Evolutionary conservation across 2,888 invertebrate genomes (phyloP).

Genomic region (Cantharis rustica): DNA sequence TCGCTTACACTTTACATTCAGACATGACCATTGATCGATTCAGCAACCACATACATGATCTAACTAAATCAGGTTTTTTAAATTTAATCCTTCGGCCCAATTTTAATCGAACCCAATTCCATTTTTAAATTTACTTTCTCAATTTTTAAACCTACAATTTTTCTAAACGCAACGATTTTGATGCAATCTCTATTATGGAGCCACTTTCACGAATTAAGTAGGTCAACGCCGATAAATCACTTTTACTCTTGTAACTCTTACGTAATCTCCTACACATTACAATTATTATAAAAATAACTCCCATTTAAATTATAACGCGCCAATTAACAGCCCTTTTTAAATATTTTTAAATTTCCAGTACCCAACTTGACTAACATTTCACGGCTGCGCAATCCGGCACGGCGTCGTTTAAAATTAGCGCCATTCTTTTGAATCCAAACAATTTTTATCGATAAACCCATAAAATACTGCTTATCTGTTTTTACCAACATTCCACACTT

Average conservation of each 20-base stretch:
- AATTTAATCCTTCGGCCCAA: slow-evolving; percentile 57
- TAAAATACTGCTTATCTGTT: neutral
- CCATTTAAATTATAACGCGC: neutral
- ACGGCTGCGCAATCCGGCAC: slow-evolving; percentile 7
- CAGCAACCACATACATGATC: slow-evolving; percentile 68
- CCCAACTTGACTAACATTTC: slow-evolving; percentile 7
- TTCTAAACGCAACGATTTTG: slow-evolving; percentile 12
- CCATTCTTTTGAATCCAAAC: neutral
- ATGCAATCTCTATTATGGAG: slow-evolving; percentile 16
- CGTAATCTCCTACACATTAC: slow-evolving; percentile 41
- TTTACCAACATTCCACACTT: neutral
- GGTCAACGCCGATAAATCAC: slow-evolving; percentile 49
- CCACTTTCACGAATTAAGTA: slow-evolving; percentile 49
- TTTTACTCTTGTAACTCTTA: slow-evolving; percentile 43
- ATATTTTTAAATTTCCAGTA: neutral
- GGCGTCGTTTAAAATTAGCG: slow-evolving; percentile 9
- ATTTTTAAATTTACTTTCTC: slow-evolving; percentile 13
- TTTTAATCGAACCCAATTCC: neutral
- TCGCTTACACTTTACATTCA: slow-evolving; percentile 82
- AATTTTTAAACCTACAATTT: slow-evolving; percentile 20
- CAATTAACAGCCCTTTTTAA: slow-evolving; percentile 1
- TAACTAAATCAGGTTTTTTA: slow-evolving; percentile 55
- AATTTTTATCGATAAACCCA: neutral
- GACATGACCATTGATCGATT: slow-evolving; percentile 74
- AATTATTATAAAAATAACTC: slow-evolving; percentile 9